Percentiles rank a stretch among this genome's conserved stretches.
Conservation (phyloP, 2,113 vertebrate genomes). For the Nannospalax galili region DNA sequence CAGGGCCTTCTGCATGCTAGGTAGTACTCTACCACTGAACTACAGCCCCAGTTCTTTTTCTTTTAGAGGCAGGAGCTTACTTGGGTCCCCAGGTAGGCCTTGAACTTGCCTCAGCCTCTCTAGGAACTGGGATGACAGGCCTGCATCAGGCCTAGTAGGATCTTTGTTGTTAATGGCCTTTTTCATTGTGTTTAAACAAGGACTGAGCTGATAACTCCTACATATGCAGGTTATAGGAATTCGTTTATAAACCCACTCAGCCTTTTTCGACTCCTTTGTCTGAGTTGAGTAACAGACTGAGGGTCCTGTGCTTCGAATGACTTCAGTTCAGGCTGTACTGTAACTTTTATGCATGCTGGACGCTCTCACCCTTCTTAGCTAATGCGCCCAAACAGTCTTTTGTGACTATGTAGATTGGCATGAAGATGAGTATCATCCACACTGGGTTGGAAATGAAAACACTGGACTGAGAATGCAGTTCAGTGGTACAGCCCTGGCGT, state of each 20-base stretch:
- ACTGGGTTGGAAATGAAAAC: constrained; percentile 29
- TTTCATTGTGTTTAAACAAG: not conserved
- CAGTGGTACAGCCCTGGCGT: not conserved
- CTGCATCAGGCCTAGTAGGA: not conserved
- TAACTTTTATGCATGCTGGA: not conserved
- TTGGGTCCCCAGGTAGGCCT: not conserved
- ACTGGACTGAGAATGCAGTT: not conserved
- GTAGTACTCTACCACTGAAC: not conserved
- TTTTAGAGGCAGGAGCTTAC: not conserved
- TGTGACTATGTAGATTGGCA: not conserved
- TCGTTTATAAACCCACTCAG: not conserved
- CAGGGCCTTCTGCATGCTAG: not conserved
- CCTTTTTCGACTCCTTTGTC: not conserved
- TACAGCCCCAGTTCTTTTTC: too few species aligned
- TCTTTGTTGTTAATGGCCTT: not conserved
- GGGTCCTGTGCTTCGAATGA: not conserved
- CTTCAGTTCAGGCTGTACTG: not conserved
- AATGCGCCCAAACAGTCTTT: not conserved
- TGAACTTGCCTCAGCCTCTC: not conserved
- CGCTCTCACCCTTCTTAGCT: not conserved
- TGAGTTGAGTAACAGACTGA: not conserved
- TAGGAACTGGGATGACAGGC: not conserved
- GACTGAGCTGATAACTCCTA: not conserved
- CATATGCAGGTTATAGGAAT: not conserved
- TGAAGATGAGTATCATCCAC: not conserved